Percentiles rank a stretch among this genome's conserved stretches.
These are phyloP conservation scores for Hippocampus mohnikei DNA, from an alignment of 2,113 vertebrate species.

Conservation along the genomic window DNA sequence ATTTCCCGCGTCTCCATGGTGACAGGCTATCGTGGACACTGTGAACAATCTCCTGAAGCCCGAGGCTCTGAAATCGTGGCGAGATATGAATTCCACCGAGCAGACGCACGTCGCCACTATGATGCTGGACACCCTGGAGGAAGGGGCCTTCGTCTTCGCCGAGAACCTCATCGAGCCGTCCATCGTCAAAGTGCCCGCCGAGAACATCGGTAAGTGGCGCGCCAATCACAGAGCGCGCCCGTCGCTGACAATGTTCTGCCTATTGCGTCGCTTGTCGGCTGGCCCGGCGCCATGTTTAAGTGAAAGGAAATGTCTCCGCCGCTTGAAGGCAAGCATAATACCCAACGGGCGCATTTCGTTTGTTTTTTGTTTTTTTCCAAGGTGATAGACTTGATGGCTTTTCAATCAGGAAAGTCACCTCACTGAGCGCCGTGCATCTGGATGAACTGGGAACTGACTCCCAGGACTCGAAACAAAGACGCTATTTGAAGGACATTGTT, in stretches of 20 bases:
- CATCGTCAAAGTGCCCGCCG: slow-evolving; percentile 93
- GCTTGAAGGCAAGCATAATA: neutral
- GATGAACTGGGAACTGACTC: slow-evolving; percentile 56
- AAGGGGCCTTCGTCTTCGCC: slow-evolving; percentile 95
- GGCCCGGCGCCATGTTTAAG: slow-evolving; percentile 21
- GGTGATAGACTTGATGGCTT: slow-evolving; percentile 54
- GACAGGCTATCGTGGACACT: slow-evolving; percentile 97
- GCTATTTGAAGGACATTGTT: slow-evolving; percentile 45
- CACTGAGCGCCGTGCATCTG: slow-evolving; percentile 36
- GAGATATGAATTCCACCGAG: slow-evolving; percentile 96
- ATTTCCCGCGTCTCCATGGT: slow-evolving; percentile 72
- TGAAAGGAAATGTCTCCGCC: slow-evolving; percentile 11
- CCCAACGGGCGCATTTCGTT: neutral
- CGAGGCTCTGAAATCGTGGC: slow-evolving; percentile 96
- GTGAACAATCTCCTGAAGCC: slow-evolving; percentile 96
- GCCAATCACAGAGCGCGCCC: slow-evolving; percentile 8
- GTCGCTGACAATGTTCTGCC: slow-evolving; percentile 12
- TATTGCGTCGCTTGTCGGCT: slow-evolving; percentile 11
- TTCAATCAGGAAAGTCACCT: slow-evolving; percentile 56
- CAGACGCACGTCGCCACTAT: slow-evolving; percentile 95
- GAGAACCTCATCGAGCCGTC: slow-evolving; percentile 97
- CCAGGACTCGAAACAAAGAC: slow-evolving; percentile 53
- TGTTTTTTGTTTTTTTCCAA: neutral
- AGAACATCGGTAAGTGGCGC: slow-evolving; percentile 89
- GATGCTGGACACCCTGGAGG: slow-evolving; percentile 95